Base-by-base conservation (phyloP, 2,113 vertebrate genomes). In the Cyprinodon variegatus region DNA sequence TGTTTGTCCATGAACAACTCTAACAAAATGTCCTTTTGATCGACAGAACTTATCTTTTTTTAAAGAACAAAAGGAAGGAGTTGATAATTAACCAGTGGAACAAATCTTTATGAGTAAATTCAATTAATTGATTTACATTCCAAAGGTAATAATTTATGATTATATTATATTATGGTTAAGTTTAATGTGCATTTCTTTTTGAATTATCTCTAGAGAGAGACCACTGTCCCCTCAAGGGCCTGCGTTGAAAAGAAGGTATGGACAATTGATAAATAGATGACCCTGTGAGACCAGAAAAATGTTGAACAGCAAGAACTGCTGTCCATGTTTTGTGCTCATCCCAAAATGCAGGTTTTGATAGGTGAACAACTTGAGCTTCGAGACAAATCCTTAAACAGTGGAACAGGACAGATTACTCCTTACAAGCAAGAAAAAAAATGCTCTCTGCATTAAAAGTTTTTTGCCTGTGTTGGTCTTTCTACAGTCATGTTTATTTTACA, bases 1-100 rank as follows among this genome's bases (percentile, higher is more conserved):
- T 67, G 71, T 74, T 79, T 69, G 43, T 15, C 17, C 40, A 59
- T 74, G 37, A 57, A 20, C 15, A 57, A n/a, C 50, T 57, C 50
- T 57, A 20, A 57, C 50, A n/a, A 57, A 57, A 57, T 15, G 20
- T 57, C 7, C 4, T 57, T 20, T 17, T 3, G 15, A n/a, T n/a
- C 8, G 50, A 57, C 50, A 57, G 17, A 57, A 57, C 50, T 10
- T 53, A 20, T 53, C 13, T 53, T 53, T 53, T 12, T 50, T 50
- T 50, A 20, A 2, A 53, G 50, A n/a, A n/a, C 50, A 53, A 53
- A 7, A 45, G 9, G 2, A 29, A 29, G 11, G 43, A 11, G 11
- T 11, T 45, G 43, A 45, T 45, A 45, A 45, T 45, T 45, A 8
- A 45, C 43, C 43, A 45, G 43, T 11, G 11, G 9, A 11, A 11